These are phyloP conservation scores for Phrynocephalus guinanensis DNA, from an alignment of 2,797 vertebrate genomes.

Conservation along the genomic window DNA sequence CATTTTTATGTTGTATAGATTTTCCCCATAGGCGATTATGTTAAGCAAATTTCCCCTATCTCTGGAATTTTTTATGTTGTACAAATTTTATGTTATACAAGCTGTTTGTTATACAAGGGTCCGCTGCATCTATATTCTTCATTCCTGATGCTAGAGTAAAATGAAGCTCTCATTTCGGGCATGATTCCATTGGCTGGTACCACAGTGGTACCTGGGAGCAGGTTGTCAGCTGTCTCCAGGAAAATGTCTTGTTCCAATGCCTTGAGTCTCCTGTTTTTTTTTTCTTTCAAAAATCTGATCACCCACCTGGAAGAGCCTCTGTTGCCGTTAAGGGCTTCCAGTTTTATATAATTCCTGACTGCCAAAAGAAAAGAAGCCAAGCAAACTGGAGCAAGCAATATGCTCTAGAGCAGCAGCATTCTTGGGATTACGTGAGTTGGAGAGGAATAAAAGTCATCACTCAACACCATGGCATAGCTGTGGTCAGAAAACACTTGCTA, in stretches of 20 bases:
- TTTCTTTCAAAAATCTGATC: slow-evolving; percentile 61
- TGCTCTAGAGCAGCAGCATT: slow-evolving; percentile 64
- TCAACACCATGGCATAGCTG: slow-evolving; percentile 62
- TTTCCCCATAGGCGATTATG: too few species aligned
- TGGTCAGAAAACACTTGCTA: slow-evolving; percentile 62
- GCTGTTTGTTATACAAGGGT: too few species aligned
- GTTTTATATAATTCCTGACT: slow-evolving; percentile 68
- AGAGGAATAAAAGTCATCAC: slow-evolving; percentile 64
- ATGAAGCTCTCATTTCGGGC: background rate
- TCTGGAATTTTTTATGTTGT: too few species aligned
- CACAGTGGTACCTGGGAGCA: background rate
- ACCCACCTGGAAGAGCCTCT: slow-evolving; percentile 73
- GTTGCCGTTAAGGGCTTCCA: slow-evolving; percentile 65
- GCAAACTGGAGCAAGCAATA: slow-evolving; percentile 53
- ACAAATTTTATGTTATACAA: too few species aligned
- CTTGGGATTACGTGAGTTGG: slow-evolving; percentile 61
- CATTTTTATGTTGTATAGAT: too few species aligned
- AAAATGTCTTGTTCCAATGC: slow-evolving; percentile 33
- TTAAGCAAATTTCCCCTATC: too few species aligned
- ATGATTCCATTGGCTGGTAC: background rate
- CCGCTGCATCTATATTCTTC: background rate
- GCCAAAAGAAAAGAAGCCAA: slow-evolving; percentile 60
- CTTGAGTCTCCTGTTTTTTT: slow-evolving; percentile 42
- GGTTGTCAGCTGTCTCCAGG: background rate
- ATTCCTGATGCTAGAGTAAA: background rate